These are phyloP conservation scores for Anguilla megastoma DNA, from an alignment of 2,797 vertebrate species.

Conservation along the genomic window DNA sequence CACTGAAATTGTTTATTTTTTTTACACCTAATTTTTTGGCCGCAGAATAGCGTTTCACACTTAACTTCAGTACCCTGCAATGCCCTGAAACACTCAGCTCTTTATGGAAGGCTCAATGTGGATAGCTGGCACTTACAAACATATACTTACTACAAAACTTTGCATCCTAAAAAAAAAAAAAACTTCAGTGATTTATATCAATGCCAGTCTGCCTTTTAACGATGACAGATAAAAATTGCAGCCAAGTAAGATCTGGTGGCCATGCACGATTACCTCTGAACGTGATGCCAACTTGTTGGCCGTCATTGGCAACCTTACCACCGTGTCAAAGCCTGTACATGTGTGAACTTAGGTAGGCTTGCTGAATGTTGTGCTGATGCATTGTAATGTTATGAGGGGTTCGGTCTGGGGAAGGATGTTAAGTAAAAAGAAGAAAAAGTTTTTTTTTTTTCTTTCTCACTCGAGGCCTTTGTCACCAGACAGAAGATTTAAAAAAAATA, in stretches of 20 bases:
- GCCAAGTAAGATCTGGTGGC: slow-evolving; percentile 65
- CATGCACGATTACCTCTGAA: slow-evolving; percentile 77
- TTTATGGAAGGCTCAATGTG: slow-evolving; percentile 46
- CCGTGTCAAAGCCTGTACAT: slow-evolving; percentile 76
- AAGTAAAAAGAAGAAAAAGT: slow-evolving; percentile 48
- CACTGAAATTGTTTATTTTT: slow-evolving; percentile 32
- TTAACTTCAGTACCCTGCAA: background rate
- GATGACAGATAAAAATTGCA: background rate
- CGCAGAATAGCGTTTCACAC: background rate
- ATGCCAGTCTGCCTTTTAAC: slow-evolving; percentile 12
- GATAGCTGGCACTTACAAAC: slow-evolving; percentile 60
- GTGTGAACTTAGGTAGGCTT: slow-evolving; percentile 67
- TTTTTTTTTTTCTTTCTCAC: slow-evolving; percentile 75
- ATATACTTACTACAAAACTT: slow-evolving; percentile 59
- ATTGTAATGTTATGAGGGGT: slow-evolving; percentile 68
- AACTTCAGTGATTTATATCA: slow-evolving; percentile 71
- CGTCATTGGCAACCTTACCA: slow-evolving; percentile 65
- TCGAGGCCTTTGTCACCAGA: slow-evolving; percentile 87
- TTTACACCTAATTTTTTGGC: background rate
- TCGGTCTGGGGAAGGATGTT: slow-evolving; percentile 57
- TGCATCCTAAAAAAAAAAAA: slow-evolving; percentile 48
- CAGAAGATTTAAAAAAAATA: slow-evolving; percentile 80
- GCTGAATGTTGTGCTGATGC: slow-evolving; percentile 68
- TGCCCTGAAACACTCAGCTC: background rate
- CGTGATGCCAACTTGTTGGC: slow-evolving; percentile 68